Base-by-base conservation (phyloP, 2,888 invertebrate species). In the Drosophila quinaria region DNA sequence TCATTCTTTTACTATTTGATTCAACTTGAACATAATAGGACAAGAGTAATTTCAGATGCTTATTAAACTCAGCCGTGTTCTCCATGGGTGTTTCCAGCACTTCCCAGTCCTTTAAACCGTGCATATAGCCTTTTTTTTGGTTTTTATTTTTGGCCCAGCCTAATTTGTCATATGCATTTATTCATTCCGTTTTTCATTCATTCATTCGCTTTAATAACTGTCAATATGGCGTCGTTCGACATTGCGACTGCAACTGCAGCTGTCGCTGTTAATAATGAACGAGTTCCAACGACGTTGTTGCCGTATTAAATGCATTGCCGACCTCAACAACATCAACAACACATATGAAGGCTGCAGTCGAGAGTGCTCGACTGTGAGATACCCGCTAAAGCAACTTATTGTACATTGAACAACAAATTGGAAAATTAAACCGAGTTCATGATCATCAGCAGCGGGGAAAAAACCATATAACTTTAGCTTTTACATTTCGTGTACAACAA, bases 231-330 rank as follows among this genome's bases (percentile, higher is more conserved):
- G 68, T 67, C 56, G 25, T 61, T 60, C n/a, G 52, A 39, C 39
- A 33, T 11, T 13, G 60, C 35, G 2, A 49, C 47, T 47, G 54
- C 50, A 37, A 58, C 51, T 70, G 58, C 46, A 17, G 56, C 52
- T 62, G 58, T 55, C 35, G 68, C 33, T 70, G 74, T 86, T 73
- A 86, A 86, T 82, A 86, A 83, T 86, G 64, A 80, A 86, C 50
- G 83, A 82, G 60, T 25, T 60, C 22, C 62, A 52, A 37, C 55
- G 47, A 54, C 44, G 33, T 46, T 46, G 68, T 75, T 78, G 80
- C 52, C 69, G 70, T 74, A 84, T 81, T 81, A 81, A 85, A 81
- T 71, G 67, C 78, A 67, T 60, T 60, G 66, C 60, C 68, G 79
- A 81, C 77, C 74, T 69, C 70, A 59, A 33, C 61, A 64, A 25